Evolutionary conservation across 2,797 vertebrate genomes (phyloP).

Genomic region (Eospalax fontanierii): DNA sequence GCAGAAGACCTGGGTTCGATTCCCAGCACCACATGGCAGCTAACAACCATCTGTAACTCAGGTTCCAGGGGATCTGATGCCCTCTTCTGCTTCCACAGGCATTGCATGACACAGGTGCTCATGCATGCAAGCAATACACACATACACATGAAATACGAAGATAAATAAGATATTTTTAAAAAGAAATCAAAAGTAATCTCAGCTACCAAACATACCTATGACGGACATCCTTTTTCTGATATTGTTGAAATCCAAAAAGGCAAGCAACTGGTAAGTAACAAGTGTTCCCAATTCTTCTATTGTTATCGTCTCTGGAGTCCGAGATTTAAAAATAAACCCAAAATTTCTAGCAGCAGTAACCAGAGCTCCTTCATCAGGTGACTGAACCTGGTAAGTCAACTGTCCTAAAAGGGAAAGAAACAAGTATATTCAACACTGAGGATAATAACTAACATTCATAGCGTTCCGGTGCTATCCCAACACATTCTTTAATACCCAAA

Average conservation of each 20-base stretch:
- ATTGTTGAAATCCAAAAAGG: conserved; percentile 92
- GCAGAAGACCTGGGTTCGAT: no score
- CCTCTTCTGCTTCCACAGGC: no score
- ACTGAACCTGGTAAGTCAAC: conserved; percentile 91
- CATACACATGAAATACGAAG: no score
- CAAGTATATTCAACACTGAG: neutral
- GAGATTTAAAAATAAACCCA: conserved; percentile 91
- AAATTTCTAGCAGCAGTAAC: conserved; percentile 91
- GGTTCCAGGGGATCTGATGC: no score
- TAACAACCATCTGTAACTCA: no score
- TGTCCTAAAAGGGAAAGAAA: conserved; percentile 86
- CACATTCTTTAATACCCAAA: neutral
- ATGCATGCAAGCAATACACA: no score
- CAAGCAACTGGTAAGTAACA: conserved; percentile 91
- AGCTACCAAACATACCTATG: conserved; percentile 87
- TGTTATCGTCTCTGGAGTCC: conserved; percentile 92
- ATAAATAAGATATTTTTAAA: no score
- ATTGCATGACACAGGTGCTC: no score
- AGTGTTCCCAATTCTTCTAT: conserved; percentile 90
- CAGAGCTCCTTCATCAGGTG: conserved; percentile 92
- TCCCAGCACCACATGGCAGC: no score
- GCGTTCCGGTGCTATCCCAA: neutral
- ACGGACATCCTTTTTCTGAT: conserved; percentile 93
- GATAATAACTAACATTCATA: neutral
- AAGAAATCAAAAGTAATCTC: conserved; percentile 56